A percentile compares a stretch with the other conserved stretches of the same genome.
Evolutionary conservation across 2,888 invertebrate genomes (phyloP).

Genomic region (Drosophila picticornis): DNA sequence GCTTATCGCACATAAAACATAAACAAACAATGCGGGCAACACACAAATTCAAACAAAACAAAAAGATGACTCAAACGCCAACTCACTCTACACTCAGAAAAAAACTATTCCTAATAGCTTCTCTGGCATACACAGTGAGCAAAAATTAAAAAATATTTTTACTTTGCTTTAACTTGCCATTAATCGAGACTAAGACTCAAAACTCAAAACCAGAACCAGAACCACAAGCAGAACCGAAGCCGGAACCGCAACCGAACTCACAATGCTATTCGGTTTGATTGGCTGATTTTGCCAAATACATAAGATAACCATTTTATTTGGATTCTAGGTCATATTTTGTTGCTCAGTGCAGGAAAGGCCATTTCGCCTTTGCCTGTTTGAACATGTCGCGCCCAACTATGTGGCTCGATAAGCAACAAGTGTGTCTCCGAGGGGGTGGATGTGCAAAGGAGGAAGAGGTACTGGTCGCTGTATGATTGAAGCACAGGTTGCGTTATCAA

Average conservation of each 20-base stretch:
- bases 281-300: background rate
- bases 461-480: constrained; percentile 13
- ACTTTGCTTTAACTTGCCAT: background rate
- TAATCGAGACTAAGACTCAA: background rate
- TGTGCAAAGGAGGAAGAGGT: background rate
- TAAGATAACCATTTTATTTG: background rate
- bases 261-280: background rate
- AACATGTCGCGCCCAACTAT: constrained; percentile 42
- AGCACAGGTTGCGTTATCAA: constrained; percentile 46
- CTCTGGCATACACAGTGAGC: background rate
- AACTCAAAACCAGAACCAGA: background rate
- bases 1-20: constrained; percentile 38
- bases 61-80: constrained; percentile 34
- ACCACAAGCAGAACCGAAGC: background rate
- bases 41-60: background rate
- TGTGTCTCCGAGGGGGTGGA: constrained; percentile 10
- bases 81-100: background rate
- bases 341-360: background rate
- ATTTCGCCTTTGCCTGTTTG: constrained; percentile 33
- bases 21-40: constrained; percentile 39
- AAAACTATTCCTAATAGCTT: background rate
- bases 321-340: background rate
- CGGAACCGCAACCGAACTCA: background rate
- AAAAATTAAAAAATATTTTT: background rate
- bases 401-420: constrained; percentile 45